phyloP scores from a whole-genome alignment of 2,113 vertebrate genomes.

The Eulemur macaco region DNA sequence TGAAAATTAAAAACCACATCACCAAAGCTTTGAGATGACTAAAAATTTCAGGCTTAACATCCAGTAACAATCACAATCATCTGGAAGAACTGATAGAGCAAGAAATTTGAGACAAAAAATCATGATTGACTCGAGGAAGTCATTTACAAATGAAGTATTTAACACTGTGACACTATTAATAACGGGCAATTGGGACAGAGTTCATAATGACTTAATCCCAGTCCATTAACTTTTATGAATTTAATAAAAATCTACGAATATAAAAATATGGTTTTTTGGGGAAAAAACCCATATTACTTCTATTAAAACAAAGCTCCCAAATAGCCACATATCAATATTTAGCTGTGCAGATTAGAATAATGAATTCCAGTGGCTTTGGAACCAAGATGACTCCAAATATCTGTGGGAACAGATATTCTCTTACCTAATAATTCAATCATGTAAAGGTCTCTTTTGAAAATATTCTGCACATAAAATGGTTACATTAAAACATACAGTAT shows the following conservation, averaged over 20 bases:
- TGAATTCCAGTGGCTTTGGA: background rate
- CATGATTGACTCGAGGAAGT: slow-evolving; percentile 44
- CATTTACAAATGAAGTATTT: slow-evolving; percentile 65
- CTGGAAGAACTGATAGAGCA: slow-evolving; percentile 42
- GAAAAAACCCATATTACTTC: background rate
- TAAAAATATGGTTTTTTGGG: slow-evolving; percentile 52
- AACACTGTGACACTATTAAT: slow-evolving; percentile 74
- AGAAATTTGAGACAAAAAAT: slow-evolving; percentile 46
- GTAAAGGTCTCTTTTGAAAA: background rate
- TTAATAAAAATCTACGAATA: slow-evolving; percentile 80
- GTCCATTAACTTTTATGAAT: slow-evolving; percentile 82
- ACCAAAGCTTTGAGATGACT: background rate
- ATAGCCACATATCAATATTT: background rate
- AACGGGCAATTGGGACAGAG: slow-evolving; percentile 75
- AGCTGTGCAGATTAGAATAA: background rate
- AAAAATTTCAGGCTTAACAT: background rate
- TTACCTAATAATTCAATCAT: background rate
- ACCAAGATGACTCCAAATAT: background rate
- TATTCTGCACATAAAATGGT: background rate
- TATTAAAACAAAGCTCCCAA: background rate
- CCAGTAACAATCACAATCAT: background rate
- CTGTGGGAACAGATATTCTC: background rate
- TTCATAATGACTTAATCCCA: slow-evolving; percentile 79
- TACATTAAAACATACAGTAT: background rate
- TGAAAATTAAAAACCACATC: background rate